A percentile compares a stretch with the other conserved stretches of the same genome.
These are phyloP conservation scores for Caenorhabditis afra DNA, from an alignment of 2,888 invertebrate genomes.

Conservation along the genomic window DNA sequence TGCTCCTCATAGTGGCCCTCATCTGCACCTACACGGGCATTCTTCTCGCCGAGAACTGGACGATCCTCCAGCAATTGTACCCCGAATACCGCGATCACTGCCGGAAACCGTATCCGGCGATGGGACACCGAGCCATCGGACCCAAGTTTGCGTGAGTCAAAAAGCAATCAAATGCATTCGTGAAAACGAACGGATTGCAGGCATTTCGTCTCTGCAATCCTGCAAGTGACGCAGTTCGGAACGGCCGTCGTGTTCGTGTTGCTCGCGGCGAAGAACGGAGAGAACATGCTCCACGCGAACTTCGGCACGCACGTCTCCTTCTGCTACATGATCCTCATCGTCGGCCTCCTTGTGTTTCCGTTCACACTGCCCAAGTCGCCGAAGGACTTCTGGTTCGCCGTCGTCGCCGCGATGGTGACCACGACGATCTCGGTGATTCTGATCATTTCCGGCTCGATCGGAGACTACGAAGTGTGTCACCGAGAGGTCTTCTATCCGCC, in stretches of 20 bases:
- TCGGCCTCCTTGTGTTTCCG: slow-evolving; percentile 75
- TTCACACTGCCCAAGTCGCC: slow-evolving; percentile 77
- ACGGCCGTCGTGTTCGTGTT: slow-evolving; percentile 78
- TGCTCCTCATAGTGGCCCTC: slow-evolving; percentile 71
- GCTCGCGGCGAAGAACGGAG: slow-evolving; percentile 76
- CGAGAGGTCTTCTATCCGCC: slow-evolving; percentile 65
- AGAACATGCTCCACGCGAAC: slow-evolving; percentile 71
- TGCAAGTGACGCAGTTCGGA: slow-evolving; percentile 77
- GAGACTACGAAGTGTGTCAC: slow-evolving; percentile 66
- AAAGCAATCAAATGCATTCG: too few species aligned
- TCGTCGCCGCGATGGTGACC: slow-evolving; percentile 76
- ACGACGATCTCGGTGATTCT: slow-evolving; percentile 72
- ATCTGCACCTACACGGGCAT: slow-evolving; percentile 76
- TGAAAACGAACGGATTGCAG: too few species aligned
- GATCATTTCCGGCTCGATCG: slow-evolving; percentile 70
- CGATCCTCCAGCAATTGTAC: slow-evolving; percentile 56
- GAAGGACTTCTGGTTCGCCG: slow-evolving; percentile 78
- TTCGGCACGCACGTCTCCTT: slow-evolving; percentile 65
- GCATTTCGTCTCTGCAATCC: slow-evolving; percentile 70
- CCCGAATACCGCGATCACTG: slow-evolving; percentile 74
- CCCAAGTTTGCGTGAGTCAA: slow-evolving; percentile 71
- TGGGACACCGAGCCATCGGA: slow-evolving; percentile 75
- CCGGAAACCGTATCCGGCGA: slow-evolving; percentile 78
- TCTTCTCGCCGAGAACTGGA: slow-evolving; percentile 74
- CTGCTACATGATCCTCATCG: slow-evolving; percentile 73